Conservation (phyloP, 1,140 invertebrate species). For the Augochlora pura region DNA sequence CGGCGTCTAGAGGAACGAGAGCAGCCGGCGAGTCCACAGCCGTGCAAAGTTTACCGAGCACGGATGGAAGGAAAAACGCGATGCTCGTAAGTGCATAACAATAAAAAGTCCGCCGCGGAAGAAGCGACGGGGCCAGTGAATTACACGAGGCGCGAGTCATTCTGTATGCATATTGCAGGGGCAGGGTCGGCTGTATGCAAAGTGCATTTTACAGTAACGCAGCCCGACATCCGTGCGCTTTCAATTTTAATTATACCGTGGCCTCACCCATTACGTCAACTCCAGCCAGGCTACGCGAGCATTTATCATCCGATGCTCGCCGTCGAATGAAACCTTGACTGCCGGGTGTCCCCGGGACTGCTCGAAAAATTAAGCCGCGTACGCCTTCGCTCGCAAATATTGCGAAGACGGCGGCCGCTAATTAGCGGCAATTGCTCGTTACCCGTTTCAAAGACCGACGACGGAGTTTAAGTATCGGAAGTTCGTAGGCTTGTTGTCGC, state of each 20-base stretch:
- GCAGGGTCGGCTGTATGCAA: constrained; percentile 26
- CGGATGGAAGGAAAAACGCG: constrained; percentile 32
- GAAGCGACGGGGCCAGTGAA: constrained; percentile 30
- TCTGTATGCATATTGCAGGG: constrained; percentile 44
- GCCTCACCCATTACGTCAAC: not conserved
- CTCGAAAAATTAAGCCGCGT: not conserved
- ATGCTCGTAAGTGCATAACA: constrained; percentile 46
- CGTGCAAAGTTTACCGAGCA: constrained; percentile 25
- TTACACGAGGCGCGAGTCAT: constrained; percentile 35
- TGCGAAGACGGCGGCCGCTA: too few relatives aligned
- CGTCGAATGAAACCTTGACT: constrained; percentile 5
- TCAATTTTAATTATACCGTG: constrained; percentile 45
- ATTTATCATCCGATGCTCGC: not conserved
- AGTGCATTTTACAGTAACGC: constrained; percentile 51
- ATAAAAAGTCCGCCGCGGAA: constrained; percentile 39
- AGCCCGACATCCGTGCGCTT: constrained; percentile 41
- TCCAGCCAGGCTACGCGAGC: constrained; percentile 7
- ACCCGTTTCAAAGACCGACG: too few relatives aligned
- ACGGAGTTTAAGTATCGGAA: too few relatives aligned
- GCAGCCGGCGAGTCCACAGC: not conserved
- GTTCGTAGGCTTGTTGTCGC: too few relatives aligned
- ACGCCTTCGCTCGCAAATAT: too few relatives aligned
- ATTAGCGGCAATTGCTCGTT: too few relatives aligned
- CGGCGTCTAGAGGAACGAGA: not conserved
- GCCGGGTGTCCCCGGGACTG: not conserved